phyloP scores from a whole-genome alignment of 2,888 invertebrate species.

The Monoplex corrugatus region DNA sequence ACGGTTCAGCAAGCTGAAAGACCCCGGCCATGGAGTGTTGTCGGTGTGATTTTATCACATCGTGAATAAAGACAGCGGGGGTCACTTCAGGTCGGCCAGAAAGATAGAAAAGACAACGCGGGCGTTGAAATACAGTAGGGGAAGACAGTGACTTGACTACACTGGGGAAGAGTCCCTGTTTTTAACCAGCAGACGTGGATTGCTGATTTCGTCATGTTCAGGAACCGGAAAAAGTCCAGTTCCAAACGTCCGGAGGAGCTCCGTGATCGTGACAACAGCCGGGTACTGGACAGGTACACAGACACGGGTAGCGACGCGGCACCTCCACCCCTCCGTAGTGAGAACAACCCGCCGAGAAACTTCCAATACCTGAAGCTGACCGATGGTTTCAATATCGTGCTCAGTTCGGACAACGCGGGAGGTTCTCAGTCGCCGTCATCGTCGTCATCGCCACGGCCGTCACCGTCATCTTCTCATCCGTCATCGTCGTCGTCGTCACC shows the following conservation, averaged over 20 bases:
- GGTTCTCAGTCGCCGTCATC: neutral
- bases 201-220: neutral
- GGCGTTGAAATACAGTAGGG: neutral
- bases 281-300: slow-evolving; percentile 27
- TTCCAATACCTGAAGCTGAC: slow-evolving; percentile 39
- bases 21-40: too few relatives aligned
- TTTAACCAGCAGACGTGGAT: too few relatives aligned
- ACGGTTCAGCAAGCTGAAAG: too few relatives aligned
- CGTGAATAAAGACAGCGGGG: too few relatives aligned
- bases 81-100: neutral
- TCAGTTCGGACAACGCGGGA: neutral
- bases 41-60: too few relatives aligned
- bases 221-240: slow-evolving; percentile 37
- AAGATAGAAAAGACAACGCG: neutral
- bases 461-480: neutral
- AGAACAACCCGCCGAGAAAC: neutral
- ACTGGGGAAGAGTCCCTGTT: too few relatives aligned
- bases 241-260: slow-evolving; percentile 11
- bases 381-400: slow-evolving; percentile 32
- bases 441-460: too few relatives aligned
- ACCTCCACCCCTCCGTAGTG: neutral
- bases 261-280: slow-evolving; percentile 35
- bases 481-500: neutral
- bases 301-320: neutral
- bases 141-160: neutral